Evolutionary conservation across 1,140 invertebrate species (phyloP).

Genomic region (Drosophila mojavensis): DNA sequence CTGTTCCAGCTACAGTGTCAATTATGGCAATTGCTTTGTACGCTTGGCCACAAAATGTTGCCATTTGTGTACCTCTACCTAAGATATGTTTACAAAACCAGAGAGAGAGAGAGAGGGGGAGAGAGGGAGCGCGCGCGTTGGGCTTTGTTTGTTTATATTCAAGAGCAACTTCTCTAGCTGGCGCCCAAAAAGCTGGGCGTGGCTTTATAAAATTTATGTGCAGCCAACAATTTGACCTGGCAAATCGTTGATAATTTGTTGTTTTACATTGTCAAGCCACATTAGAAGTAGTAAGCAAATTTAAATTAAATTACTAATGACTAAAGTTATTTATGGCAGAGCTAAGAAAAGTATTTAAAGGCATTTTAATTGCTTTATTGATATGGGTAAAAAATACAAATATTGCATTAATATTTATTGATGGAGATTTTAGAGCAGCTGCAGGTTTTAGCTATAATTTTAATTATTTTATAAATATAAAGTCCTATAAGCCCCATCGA

Average conservation of each 20-base stretch:
- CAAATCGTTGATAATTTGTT: constrained; percentile 38
- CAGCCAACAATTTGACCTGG: constrained; percentile 40
- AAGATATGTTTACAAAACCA: constrained; percentile 44
- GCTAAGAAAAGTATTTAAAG: background rate
- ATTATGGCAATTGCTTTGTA: constrained; percentile 68
- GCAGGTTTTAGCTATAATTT: no score
- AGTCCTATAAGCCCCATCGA: no score
- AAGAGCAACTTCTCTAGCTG: constrained; percentile 22
- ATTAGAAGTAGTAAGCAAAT: background rate
- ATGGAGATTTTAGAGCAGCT: no score
- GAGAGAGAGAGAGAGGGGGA: constrained; percentile 8
- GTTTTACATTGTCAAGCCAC: constrained; percentile 3
- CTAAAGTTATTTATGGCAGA: background rate
- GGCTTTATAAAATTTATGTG: constrained; percentile 34
- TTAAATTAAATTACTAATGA: background rate
- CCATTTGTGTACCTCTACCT: constrained; percentile 52
- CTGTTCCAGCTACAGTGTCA: constrained; percentile 38
- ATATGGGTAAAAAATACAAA: background rate
- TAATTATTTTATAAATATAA: no score
- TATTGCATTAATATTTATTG: no score
- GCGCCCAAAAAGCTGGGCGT: background rate
- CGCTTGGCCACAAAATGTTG: constrained; percentile 62
- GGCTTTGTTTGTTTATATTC: constrained; percentile 27
- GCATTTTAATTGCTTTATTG: background rate
- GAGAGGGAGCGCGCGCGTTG: constrained; percentile 2